Conservation (phyloP, 2,113 vertebrate genomes). For the Illadopsis cleaveri region DNA sequence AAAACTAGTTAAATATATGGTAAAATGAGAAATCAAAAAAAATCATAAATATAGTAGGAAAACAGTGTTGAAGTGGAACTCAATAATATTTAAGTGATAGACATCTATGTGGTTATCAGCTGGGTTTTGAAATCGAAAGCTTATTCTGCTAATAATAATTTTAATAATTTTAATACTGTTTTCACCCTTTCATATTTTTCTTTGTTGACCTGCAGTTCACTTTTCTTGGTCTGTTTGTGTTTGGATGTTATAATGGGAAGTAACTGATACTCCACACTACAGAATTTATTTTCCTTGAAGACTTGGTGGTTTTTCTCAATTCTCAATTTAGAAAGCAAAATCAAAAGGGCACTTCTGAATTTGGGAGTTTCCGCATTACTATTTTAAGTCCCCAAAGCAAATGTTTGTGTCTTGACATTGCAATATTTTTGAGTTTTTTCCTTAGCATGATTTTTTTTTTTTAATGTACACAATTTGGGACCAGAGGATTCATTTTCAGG, state of each 20-base stretch:
- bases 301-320: not conserved
- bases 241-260: not conserved
- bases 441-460: not conserved
- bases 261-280: not conserved
- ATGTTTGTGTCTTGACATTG: not conserved
- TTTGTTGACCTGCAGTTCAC: constrained; percentile 19
- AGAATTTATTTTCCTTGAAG: not conserved
- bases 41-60: not conserved
- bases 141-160: constrained; percentile 7
- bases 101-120: not conserved
- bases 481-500: not conserved
- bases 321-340: constrained; percentile 18
- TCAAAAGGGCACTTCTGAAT: not conserved
- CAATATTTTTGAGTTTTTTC: not conserved
- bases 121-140: not conserved
- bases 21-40: not conserved
- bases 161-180: constrained; percentile 2
- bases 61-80: not conserved
- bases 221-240: not conserved
- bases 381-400: not conserved
- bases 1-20: not conserved
- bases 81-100: not conserved
- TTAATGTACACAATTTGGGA: not conserved
- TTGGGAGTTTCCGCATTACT: not conserved
- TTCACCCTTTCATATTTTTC: not conserved